These are phyloP conservation scores for Cepaea nemoralis DNA, from an alignment of 1,140 invertebrate species.

Conservation along the genomic window DNA sequence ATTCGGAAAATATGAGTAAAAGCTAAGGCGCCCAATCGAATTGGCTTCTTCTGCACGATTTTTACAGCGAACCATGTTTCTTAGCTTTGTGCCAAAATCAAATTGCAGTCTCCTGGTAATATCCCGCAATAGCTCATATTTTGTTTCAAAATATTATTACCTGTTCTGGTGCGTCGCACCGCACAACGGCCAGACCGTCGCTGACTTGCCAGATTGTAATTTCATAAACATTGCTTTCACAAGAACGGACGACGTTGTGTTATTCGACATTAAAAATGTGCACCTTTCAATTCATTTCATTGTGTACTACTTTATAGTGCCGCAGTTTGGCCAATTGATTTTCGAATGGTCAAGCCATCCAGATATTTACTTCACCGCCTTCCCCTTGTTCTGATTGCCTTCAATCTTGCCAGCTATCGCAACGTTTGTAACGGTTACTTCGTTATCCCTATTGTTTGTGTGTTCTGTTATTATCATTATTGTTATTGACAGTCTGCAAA, in stretches of 20 bases:
- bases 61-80: constrained; percentile 1
- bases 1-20: background rate
- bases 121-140: background rate
- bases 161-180: background rate
- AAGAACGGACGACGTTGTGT: background rate
- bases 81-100: background rate
- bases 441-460: too few relatives aligned
- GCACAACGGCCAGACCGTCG: background rate
- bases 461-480: too few relatives aligned
- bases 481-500: too few relatives aligned
- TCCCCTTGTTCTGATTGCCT: too few relatives aligned
- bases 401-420: too few relatives aligned
- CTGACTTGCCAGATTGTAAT: background rate
- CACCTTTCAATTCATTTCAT: too few relatives aligned
- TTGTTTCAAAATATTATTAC: constrained; percentile 19
- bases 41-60: background rate
- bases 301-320: too few relatives aligned
- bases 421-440: too few relatives aligned
- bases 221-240: background rate
- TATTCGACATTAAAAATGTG: background rate
- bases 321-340: too few relatives aligned
- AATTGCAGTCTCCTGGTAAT: background rate
- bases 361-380: too few relatives aligned
- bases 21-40: background rate
- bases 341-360: too few relatives aligned